Conservation (phyloP, 2,797 vertebrate genomes). For the Ispidina lecontei region DNA sequence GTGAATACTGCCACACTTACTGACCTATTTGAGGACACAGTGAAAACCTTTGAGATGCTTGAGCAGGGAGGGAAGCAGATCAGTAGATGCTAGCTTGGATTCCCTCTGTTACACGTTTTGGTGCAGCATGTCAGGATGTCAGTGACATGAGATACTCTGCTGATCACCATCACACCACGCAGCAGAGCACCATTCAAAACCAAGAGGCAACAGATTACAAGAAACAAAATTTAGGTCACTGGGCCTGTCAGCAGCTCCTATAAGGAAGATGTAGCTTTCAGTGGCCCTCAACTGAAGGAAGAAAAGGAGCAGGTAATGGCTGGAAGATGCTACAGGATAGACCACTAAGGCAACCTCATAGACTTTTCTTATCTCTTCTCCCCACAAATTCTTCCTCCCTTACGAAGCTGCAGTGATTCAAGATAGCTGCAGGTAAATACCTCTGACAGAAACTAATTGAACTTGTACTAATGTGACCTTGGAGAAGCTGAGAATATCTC, state of each 20-base stretch:
- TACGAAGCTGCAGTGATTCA: neutral
- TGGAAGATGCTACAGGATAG: neutral
- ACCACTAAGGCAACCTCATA: neutral
- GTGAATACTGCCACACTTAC: neutral
- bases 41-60: neutral
- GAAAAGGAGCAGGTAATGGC: neutral
- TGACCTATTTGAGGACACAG: neutral
- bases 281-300: neutral
- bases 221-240: neutral
- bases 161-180: accelerated
- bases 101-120: neutral
- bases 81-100: neutral
- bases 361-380: neutral
- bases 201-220: neutral
- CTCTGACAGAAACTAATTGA: neutral
- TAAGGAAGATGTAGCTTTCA: neutral
- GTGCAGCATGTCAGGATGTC: neutral
- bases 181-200: neutral
- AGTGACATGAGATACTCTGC: neutral
- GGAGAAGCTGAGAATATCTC: neutral
- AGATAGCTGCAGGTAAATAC: neutral
- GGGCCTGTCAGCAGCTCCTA: neutral
- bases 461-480: neutral
- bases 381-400: neutral
- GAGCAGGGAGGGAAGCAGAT: neutral